phyloP scores from a whole-genome alignment of 2,797 vertebrate genomes.

The Neomorphus geoffroyi region DNA sequence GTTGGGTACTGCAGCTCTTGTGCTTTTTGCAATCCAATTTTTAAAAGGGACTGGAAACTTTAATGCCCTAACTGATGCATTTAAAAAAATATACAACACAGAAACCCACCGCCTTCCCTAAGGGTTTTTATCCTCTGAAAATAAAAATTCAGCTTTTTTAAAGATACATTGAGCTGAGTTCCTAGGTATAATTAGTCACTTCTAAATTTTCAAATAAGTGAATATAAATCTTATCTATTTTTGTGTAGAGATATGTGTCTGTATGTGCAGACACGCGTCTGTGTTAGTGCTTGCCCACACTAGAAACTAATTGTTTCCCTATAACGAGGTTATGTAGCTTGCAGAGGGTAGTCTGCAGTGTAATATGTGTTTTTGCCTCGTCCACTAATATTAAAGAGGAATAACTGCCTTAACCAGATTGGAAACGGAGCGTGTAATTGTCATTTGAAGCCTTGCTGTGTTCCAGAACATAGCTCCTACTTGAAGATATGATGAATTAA shows the following conservation, averaged over 20 bases:
- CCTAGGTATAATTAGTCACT: background rate
- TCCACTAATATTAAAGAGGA: background rate
- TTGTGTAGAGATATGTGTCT: background rate
- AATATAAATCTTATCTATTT: background rate
- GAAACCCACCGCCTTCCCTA: background rate
- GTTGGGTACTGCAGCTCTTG: background rate
- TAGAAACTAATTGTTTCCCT: background rate
- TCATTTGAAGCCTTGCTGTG: background rate
- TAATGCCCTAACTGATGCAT: background rate
- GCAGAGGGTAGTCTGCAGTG: background rate
- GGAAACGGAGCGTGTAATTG: background rate
- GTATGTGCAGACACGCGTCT: background rate
- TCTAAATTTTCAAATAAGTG: background rate
- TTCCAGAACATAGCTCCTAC: background rate
- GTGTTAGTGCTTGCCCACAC: background rate
- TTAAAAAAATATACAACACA: background rate
- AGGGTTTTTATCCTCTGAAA: background rate
- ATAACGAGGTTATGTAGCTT: background rate
- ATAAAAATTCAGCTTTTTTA: background rate
- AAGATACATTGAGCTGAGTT: accelerated
- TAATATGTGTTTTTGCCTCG: background rate
- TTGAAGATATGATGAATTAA: background rate
- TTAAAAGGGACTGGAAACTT: background rate
- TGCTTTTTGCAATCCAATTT: background rate
- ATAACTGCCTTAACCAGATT: background rate